A percentile compares a stretch with the other conserved stretches of the same genome.
Conservation (phyloP, 1,140 invertebrate genomes). For the Listronotus oregonensis region DNA sequence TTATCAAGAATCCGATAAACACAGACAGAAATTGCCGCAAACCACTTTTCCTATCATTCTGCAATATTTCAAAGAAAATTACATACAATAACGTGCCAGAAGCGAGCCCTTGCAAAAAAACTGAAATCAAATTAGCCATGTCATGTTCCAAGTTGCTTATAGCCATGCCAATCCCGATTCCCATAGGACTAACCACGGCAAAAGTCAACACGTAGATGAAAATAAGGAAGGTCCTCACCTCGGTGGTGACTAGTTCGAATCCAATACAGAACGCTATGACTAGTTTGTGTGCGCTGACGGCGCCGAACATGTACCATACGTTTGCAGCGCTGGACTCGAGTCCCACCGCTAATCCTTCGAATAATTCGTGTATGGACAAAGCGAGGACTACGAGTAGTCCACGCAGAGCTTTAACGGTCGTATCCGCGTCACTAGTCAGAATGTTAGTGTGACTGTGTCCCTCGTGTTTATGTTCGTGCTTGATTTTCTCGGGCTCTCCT, state of each 20-base stretch:
- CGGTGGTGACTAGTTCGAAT: constrained; percentile 57
- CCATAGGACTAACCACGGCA: constrained; percentile 61
- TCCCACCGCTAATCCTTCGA: constrained; percentile 90
- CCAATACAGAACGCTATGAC: constrained; percentile 64
- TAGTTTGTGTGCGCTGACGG: constrained; percentile 65
- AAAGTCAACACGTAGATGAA: constrained; percentile 60
- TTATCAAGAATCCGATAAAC: constrained; percentile 74
- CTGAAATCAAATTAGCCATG: constrained; percentile 46
- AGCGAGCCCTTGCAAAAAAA: constrained; percentile 64
- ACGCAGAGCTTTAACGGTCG: constrained; percentile 69
- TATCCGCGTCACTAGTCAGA: constrained; percentile 61
- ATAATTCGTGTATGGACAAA: constrained; percentile 87
- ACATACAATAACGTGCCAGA: constrained; percentile 71
- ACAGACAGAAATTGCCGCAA: constrained; percentile 71
- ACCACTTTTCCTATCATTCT: constrained; percentile 63
- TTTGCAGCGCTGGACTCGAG: constrained; percentile 70
- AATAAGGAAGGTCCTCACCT: constrained; percentile 49
- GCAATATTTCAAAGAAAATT: constrained; percentile 71
- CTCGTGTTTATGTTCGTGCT: constrained; percentile 36
- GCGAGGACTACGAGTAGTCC: constrained; percentile 83
- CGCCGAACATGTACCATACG: constrained; percentile 67
- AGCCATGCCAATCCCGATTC: constrained; percentile 60
- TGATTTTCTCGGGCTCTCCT: neutral
- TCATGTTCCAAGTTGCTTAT: constrained; percentile 42
- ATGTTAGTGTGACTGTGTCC: constrained; percentile 45